Evolutionary conservation across 2,113 vertebrate genomes (phyloP).

Genomic region (Cyphomyrus plagiostoma): DNA sequence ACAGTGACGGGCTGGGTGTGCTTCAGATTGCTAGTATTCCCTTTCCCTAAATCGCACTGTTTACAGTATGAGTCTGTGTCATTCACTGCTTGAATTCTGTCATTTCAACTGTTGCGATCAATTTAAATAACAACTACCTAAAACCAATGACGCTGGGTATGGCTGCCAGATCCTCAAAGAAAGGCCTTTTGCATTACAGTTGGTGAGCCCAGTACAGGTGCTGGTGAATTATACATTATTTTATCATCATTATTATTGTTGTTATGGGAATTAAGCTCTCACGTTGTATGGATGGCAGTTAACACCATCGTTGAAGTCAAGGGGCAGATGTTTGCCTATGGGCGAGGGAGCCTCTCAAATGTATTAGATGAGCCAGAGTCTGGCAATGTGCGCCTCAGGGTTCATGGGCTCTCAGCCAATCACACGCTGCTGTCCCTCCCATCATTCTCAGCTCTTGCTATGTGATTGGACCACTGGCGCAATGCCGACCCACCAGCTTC

Average conservation of each 20-base stretch:
- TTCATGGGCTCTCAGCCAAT: neutral
- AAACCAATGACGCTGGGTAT: neutral
- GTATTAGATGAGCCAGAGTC: neutral
- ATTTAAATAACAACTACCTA: neutral
- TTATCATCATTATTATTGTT: neutral
- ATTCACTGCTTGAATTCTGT: neutral
- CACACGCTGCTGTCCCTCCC: neutral
- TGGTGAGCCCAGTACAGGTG: neutral
- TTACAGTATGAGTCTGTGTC: neutral
- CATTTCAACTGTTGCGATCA: neutral
- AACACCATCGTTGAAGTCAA: constrained; percentile 45
- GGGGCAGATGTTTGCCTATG: constrained; percentile 24
- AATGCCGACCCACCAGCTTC: neutral
- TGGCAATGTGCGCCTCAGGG: neutral
- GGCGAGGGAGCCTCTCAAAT: neutral
- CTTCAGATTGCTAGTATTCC: neutral
- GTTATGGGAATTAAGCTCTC: constrained; percentile 7
- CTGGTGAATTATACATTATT: neutral
- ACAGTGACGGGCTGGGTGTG: neutral
- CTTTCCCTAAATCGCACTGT: neutral
- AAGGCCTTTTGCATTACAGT: neutral
- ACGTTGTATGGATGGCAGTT: constrained; percentile 24
- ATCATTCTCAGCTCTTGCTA: neutral
- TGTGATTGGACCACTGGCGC: neutral
- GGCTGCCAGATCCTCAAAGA: neutral